A percentile compares a stretch with the other conserved stretches of the same genome.
Conservation (phyloP, 2,888 invertebrate species). For the Drosophila quinaria region DNA sequence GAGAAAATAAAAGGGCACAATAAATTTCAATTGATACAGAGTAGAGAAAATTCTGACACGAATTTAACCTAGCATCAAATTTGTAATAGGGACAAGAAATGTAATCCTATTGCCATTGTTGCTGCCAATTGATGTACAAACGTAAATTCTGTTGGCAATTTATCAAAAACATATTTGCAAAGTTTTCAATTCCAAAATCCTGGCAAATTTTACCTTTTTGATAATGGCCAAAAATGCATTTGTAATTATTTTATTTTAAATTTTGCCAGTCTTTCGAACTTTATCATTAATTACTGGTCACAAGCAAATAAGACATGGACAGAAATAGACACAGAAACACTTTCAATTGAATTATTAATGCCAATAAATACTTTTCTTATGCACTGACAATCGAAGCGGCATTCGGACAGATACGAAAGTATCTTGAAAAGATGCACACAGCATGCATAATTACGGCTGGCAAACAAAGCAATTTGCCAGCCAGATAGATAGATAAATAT, state of each 20-base stretch:
- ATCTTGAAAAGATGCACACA: conserved; percentile 45
- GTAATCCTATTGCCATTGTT: conserved; percentile 5
- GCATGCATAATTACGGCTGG: conserved; percentile 26
- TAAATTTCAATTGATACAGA: background rate
- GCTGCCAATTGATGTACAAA: conserved; percentile 22
- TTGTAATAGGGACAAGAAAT: background rate
- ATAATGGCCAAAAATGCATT: conserved; percentile 32
- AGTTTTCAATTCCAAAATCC: conserved; percentile 25
- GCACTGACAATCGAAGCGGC: conserved; percentile 3
- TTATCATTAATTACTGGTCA: conserved; percentile 59
- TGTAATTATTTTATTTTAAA: conserved; percentile 19
- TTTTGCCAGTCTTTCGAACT: background rate
- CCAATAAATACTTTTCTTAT: conserved; percentile 59
- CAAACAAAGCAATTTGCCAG: conserved; percentile 57
- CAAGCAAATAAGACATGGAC: conserved; percentile 21
- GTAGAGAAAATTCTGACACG: conserved; percentile 10
- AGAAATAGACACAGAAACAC: conserved; percentile 17
- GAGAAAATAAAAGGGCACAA: conserved; percentile 8
- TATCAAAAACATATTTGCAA: conserved; percentile 61
- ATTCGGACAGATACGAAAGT: conserved; percentile 28
- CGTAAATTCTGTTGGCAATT: conserved; percentile 18
- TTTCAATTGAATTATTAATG: conserved; percentile 68
- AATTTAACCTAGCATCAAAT: conserved; percentile 1
- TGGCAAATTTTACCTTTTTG: conserved; percentile 40
- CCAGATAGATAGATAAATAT: conserved; percentile 6